Base-by-base conservation (phyloP, 2,888 invertebrate species). In the Entomobrya proxima region DNA sequence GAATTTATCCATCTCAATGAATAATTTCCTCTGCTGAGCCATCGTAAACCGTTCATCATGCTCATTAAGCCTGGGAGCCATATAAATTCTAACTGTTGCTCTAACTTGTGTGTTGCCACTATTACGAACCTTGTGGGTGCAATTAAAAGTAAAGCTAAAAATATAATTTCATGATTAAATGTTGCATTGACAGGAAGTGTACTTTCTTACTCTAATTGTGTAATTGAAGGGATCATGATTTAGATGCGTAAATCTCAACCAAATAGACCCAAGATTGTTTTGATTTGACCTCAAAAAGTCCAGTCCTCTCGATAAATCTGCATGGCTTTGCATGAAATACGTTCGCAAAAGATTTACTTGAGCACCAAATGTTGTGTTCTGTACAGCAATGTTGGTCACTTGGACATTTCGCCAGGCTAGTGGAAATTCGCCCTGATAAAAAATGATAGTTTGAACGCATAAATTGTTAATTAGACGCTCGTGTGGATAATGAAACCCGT, bases 301-400 rank as follows among this genome's bases (percentile, higher is more conserved):
- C 91, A 97, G 93, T 0, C 97, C 97, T 0, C 96, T 93, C 0
- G 95, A 94, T 55, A 97, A 91, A 91, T 97, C 95, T 88, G 96
- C 93, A 75, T 95, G 95, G 83, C 95, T 95, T 92, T 95, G 94
- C 93, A 95, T 95, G 96, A 96, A 97, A 92, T 94, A 95, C 0
- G 96, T 96, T 86, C 58, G 96, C 87, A 2, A 92, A 91, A n/a
- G 67, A 81, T 80, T 80, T 87, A 89, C 93, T n/a, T 92, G 90
- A 7, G 75, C 32, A 3, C 93, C 93, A 15, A 92, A 90, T 0
- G 93, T 92, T 5, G 74, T 75, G 4, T 87, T 69, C 21, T 87
- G 77, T 1, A 91, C 89, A 6, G 87, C 82, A 6, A 90, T 79
- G 15, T 87, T 84, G 4, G 77, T 86, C 18, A 91, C 86, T 77